These are phyloP conservation scores for Drosophila siamana DNA, from an alignment of 2,888 invertebrate genomes.

Conservation along the genomic window DNA sequence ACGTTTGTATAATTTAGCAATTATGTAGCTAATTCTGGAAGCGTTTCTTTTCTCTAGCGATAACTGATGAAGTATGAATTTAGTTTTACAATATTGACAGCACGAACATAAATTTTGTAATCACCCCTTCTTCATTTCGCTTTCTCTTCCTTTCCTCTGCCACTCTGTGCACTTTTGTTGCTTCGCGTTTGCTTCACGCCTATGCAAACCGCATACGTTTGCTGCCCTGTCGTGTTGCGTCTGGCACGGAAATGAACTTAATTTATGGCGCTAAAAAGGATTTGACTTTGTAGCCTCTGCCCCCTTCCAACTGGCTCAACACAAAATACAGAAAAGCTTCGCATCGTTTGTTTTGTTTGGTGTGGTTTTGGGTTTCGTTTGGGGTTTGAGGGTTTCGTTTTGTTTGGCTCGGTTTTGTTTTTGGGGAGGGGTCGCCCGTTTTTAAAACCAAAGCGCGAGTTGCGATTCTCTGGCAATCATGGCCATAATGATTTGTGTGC, in stretches of 20 bases:
- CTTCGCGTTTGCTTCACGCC: constrained; percentile 17
- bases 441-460: constrained; percentile 39
- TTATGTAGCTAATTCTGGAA: neutral
- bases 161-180: constrained; percentile 8
- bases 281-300: constrained; percentile 59
- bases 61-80: neutral
- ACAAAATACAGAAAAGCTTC: constrained; percentile 16
- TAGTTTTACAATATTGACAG: neutral
- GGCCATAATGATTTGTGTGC: constrained; percentile 76
- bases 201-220: constrained; percentile 63
- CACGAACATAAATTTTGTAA: neutral
- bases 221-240: constrained; percentile 71
- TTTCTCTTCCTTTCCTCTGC: neutral
- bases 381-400: neutral
- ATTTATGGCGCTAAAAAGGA: constrained; percentile 79
- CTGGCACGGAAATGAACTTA: constrained; percentile 80
- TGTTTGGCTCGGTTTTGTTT: constrained; percentile 42
- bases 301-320: neutral
- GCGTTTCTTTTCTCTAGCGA: neutral
- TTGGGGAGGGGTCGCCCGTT: neutral
- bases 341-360: constrained; percentile 44
- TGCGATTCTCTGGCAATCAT: constrained; percentile 58
- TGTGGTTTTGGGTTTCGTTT: constrained; percentile 32
- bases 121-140: neutral
- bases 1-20: too few relatives aligned